These are phyloP conservation scores for Lasioglossum calceatum DNA, from an alignment of 2,888 invertebrate species.

Conservation along the genomic window DNA sequence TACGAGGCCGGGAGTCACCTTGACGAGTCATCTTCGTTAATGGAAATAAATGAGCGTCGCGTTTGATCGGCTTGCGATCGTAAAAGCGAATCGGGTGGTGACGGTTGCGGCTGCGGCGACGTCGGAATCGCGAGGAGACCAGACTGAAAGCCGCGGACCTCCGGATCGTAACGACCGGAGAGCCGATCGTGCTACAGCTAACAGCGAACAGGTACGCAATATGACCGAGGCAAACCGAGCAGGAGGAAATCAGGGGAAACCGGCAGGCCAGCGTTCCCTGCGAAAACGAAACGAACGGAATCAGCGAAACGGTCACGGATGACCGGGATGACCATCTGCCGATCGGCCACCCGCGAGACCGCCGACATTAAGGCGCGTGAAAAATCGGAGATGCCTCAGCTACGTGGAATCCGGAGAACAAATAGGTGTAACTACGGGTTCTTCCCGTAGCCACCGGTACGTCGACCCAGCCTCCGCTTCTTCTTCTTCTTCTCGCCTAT, in stretches of 20 bases:
- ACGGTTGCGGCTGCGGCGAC: not conserved
- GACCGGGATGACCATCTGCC: conserved; percentile 60
- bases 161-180: conserved; percentile 9
- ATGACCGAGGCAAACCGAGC: conserved; percentile 4
- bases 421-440: conserved; percentile 72
- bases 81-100: not conserved
- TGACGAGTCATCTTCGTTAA: conserved; percentile 55
- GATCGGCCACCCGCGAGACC: conserved; percentile 65
- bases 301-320: conserved; percentile 40
- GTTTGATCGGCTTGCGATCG: conserved; percentile 14
- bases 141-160: conserved; percentile 1
- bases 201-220: conserved; percentile 5
- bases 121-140: not conserved
- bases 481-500: conserved; percentile 15
- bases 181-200: not conserved
- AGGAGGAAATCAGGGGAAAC: not conserved
- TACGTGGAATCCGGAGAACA: conserved; percentile 72
- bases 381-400: conserved; percentile 79
- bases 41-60: conserved; percentile 34
- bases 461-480: conserved; percentile 32
- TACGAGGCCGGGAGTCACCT: conserved; percentile 44
- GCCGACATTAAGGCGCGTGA: conserved; percentile 76
- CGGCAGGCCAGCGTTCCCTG: not conserved
- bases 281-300: conserved; percentile 41
- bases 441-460: conserved; percentile 38